phyloP scores from a whole-genome alignment of 1,140 invertebrate species.

The Diuraphis noxia region DNA sequence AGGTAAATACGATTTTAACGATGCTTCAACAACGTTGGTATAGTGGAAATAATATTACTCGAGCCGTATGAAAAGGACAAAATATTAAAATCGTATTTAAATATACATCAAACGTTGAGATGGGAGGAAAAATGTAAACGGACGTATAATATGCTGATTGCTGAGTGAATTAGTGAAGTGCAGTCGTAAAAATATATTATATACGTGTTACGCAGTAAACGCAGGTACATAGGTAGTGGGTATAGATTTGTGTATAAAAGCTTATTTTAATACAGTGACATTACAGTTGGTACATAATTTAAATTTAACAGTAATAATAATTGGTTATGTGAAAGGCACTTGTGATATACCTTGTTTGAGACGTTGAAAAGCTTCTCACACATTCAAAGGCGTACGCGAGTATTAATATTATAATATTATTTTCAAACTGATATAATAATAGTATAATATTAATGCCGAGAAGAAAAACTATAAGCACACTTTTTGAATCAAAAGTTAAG shows the following conservation, averaged over 20 bases:
- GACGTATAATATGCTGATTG: not conserved
- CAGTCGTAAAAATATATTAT: too few relatives aligned
- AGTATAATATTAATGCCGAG: not conserved
- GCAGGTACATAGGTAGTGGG: too few relatives aligned
- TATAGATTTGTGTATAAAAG: not conserved
- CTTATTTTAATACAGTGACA: not conserved
- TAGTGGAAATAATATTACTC: not conserved
- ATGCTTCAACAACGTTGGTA: not conserved
- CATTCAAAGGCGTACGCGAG: not conserved
- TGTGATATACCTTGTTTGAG: not conserved
- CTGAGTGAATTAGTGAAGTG: not conserved
- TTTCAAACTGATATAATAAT: not conserved
- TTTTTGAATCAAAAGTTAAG: not conserved
- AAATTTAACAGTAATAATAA: constrained; percentile 28
- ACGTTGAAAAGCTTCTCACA: not conserved
- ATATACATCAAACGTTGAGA: not conserved
- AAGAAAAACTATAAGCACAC: not conserved
- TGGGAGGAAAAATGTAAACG: not conserved
- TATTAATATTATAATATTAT: not conserved
- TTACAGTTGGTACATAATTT: not conserved
- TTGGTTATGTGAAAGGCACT: not conserved
- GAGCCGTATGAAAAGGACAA: not conserved
- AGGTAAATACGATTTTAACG: not conserved
- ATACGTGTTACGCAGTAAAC: not conserved
- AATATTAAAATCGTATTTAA: not conserved